Evolutionary conservation across 2,797 vertebrate genomes (phyloP).

Genomic region (Loriculus beryllinus): DNA sequence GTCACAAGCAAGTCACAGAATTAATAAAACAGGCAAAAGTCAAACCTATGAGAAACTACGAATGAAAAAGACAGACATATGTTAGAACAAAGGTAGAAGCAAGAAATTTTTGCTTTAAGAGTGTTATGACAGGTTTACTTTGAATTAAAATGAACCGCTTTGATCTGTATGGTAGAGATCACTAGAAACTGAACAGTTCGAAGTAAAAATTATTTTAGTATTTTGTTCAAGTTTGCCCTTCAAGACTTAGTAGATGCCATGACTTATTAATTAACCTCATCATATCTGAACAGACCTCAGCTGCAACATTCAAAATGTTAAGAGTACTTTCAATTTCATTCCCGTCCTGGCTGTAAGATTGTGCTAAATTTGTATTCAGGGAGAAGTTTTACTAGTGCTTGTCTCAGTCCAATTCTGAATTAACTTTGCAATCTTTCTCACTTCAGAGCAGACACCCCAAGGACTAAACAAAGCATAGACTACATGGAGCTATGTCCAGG

Average conservation of each 20-base stretch:
- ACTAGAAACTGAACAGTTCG: neutral
- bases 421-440: neutral
- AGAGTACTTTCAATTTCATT: neutral
- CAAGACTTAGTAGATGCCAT: neutral
- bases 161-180: neutral
- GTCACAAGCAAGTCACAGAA: neutral
- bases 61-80: neutral
- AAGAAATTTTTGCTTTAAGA: neutral
- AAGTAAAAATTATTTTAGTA: neutral
- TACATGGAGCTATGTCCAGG: neutral
- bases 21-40: neutral
- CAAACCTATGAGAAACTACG: neutral
- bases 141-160: neutral
- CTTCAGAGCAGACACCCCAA: neutral
- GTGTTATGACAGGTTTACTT: neutral
- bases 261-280: neutral
- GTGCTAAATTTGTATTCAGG: neutral
- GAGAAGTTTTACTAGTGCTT: neutral
- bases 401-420: neutral
- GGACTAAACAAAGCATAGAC: neutral
- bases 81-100: neutral
- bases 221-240: neutral
- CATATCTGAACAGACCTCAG: neutral
- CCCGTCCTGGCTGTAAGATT: neutral
- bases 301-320: neutral